These are phyloP conservation scores for Saccostrea cuccullata DNA, from an alignment of 1,140 invertebrate species.

Conservation along the genomic window DNA sequence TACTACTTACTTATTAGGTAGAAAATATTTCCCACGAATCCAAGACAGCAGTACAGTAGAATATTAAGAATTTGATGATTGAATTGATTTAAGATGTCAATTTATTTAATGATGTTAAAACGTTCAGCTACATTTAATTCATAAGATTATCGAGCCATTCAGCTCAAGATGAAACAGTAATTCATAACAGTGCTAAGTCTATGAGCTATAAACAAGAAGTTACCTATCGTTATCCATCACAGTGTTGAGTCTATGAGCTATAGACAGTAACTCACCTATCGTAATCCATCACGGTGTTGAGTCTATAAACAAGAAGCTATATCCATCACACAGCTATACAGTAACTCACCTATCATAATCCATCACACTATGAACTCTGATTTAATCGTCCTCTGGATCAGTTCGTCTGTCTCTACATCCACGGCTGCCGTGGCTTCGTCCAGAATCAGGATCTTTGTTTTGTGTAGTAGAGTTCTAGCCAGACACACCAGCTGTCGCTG, in stretches of 20 bases:
- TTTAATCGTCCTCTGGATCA: slow-evolving; percentile 93
- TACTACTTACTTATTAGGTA: neutral
- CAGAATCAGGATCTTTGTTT: slow-evolving; percentile 88
- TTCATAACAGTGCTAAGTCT: slow-evolving; percentile 96
- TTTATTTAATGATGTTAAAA: too few relatives aligned
- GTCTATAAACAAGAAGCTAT: too few relatives aligned
- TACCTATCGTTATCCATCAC: too few relatives aligned
- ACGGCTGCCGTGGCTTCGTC: slow-evolving; percentile 77
- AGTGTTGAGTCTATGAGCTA: too few relatives aligned
- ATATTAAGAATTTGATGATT: too few relatives aligned
- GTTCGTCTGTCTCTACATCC: slow-evolving; percentile 83
- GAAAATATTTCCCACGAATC: neutral
- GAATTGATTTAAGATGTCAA: too few relatives aligned
- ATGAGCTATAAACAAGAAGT: slow-evolving; percentile 93
- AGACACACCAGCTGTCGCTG: slow-evolving; percentile 81
- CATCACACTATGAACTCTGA: slow-evolving; percentile 84
- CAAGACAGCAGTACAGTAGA: too few relatives aligned
- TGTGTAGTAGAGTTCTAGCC: slow-evolving; percentile 80
- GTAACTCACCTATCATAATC: slow-evolving; percentile 85
- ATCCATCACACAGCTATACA: too few relatives aligned
- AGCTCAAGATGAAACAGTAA: slow-evolving; percentile 54
- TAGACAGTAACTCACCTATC: too few relatives aligned
- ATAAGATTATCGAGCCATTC: neutral
- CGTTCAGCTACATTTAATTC: too few relatives aligned
- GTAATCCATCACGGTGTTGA: too few relatives aligned